Evolutionary conservation across 2,888 invertebrate genomes (phyloP), one percentile per base, ranked within the genome.

Genomic region (Acleris literana): DNA sequence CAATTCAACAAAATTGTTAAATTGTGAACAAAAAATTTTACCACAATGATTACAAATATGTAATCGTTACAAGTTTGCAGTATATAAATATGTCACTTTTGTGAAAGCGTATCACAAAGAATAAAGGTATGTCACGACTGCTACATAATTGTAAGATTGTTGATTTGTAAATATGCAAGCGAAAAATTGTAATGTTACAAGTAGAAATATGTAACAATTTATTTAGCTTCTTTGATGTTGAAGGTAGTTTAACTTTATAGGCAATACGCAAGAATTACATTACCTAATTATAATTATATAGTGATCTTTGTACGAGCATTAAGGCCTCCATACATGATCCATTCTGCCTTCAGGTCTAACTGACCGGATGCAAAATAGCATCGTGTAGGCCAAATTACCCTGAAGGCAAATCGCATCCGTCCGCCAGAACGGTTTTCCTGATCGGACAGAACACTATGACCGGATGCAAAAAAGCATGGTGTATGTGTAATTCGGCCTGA

Each of bases 111-210:
- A n/a, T n/a, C n/a, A n/a, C n/a, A n/a, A n/a, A n/a, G n/a, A n/a
- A n/a, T n/a, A n/a, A 48, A 48, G 48, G 48, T 22, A 22, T 22
- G 22, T 22, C 22, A 22, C 22, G 22, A 22, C 22, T 22, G 22
- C 22, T 22, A 22, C 48, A 48, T 16, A 48, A 48, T 48, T 48
- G 48, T 48, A 48, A 6, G 48, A n/a, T 48, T 48, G 48, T 48
- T 48, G 48, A 48, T 48, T 48, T 48, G 48, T 48, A 48, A 48
- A 48, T 17, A 48, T 48, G 11, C 48, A 48, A 48, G 48, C 48
- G 17, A 48, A 48, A 48, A 48, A 6, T 48, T 48, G 48, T 6
- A 48, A 48, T 48, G 17, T 48, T 48, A 48, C 48, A 48, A 11
- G 2, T 48, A 48, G n/a, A 48, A 48, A 48, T n/a, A 48, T 48